Base-by-base conservation (phyloP, 2,797 vertebrate genomes). In the Molossus molossus region DNA sequence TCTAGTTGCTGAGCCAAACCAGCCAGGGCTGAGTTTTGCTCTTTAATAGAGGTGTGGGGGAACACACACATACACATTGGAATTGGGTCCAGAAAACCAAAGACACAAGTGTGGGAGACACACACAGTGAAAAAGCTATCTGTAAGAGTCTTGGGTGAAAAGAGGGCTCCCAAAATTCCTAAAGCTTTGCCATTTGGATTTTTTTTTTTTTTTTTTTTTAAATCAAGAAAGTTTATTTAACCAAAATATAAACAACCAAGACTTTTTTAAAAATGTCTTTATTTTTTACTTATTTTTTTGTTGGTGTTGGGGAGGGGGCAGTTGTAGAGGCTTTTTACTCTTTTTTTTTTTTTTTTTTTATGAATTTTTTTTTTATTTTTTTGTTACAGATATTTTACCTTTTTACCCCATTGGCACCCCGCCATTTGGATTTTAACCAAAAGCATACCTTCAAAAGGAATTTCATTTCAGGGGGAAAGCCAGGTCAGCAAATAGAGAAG, bases 351-450 rank as follows among this genome's bases (percentile, higher is more conserved):
- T n/a, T n/a, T n/a, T n/a, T n/a, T n/a, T n/a, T n/a, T n/a, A n/a
- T n/a, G n/a, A n/a, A n/a, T n/a, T n/a, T n/a, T n/a, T n/a, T n/a
- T n/a, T n/a, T n/a, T n/a, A n/a, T n/a, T n/a, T n/a, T n/a, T n/a
- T n/a, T n/a, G n/a, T n/a, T n/a, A n/a, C n/a, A n/a, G n/a, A n/a
- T n/a, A n/a, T n/a, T n/a, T n/a, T n/a, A n/a, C n/a, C n/a, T n/a
- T n/a, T n/a, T n/a, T n/a, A n/a, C n/a, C n/a, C n/a, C n/a, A n/a
- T n/a, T n/a, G n/a, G n/a, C n/a, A n/a, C n/a, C n/a, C n/a, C n/a
- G 21, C 37, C 23, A 53, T 82, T 94, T 76, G 50, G 55, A 70
- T 67, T 93, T 89, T 57, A 86, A 75, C 33, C 27, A 27, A 89
- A 70, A 81, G 21, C 29, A 84, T n/a, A 69, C 50, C 29, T 29